Evolutionary conservation across 2,888 invertebrate genomes (phyloP), one percentile per base, ranked within the genome.

Genomic region (Chironomus tentans): DNA sequence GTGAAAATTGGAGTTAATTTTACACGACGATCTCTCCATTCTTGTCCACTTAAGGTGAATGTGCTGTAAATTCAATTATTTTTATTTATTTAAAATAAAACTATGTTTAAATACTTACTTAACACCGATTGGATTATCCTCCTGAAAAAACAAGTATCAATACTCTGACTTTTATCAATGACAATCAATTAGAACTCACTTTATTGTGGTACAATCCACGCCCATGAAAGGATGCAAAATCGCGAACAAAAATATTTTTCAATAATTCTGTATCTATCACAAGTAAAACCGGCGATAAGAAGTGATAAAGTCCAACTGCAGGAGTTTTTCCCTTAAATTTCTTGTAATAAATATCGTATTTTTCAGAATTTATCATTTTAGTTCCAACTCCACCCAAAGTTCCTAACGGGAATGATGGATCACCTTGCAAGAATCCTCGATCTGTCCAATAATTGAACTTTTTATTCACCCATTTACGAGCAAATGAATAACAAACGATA

Each of bases 1-100:
- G 89, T 87, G 79, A 88, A 90, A 0, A 87, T 85, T 0, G 89
- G 87, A 0, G 88, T 86, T 80, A 89, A 82, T 79, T 88, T 76
- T 15, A 18, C 78, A 13, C 89, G 83, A 15, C 89, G 81, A 68
- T 83, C 84, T 80, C 85, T 88, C 89, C 90, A 90, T 78, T 85
- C 84, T 5, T 84, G 82, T 0, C 87, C 88, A 70, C 85, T 84
- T 65, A 87, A 6, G 2, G 56, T 56, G 4, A 56, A n/a, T 7
- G 56, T 56, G 6, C 56, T 56, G 28, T 2, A 28, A 28, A 28
- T 28, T 4, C 5, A 4, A 5, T 28, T 28, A 4, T 28, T 28
- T 28, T 28, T 28, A 28, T 28, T 3, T 3, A 28, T 28, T 28
- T 4, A 28, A 28, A 24, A 24, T 24, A 28, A 28, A 24, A 24